Conservation (phyloP, 2,888 invertebrate genomes). For the Nasonovia ribisnigri region DNA sequence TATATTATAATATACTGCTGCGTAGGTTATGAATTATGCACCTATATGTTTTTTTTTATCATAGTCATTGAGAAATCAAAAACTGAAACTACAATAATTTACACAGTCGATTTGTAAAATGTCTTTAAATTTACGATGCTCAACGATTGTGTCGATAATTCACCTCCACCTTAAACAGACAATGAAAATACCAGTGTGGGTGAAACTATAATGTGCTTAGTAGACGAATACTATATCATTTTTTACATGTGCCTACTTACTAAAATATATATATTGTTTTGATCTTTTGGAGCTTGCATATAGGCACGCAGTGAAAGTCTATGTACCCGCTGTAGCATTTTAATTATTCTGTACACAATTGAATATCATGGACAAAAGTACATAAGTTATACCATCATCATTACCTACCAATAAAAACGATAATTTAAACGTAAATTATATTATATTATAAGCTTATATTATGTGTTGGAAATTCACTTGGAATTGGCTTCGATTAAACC, state of each 20-base stretch:
- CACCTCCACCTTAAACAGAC: background rate
- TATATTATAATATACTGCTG: background rate
- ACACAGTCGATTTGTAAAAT: background rate
- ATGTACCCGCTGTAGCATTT: background rate
- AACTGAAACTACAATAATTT: background rate
- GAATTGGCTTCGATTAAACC: constrained; percentile 24
- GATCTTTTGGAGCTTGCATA: background rate
- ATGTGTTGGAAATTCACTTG: background rate
- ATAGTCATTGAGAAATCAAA: background rate
- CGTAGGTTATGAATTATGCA: background rate
- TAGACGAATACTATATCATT: background rate
- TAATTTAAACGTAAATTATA: background rate
- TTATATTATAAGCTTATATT: background rate
- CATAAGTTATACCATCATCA: background rate
- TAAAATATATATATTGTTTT: background rate
- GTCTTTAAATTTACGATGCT: background rate
- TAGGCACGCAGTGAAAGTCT: background rate
- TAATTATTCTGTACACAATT: background rate
- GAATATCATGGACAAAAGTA: background rate
- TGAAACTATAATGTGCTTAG: background rate
- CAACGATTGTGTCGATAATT: background rate
- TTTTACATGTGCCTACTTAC: background rate
- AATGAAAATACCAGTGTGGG: background rate
- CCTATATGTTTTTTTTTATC: background rate
- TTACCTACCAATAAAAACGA: constrained; percentile 21